Base-by-base conservation (phyloP, 2,888 invertebrate genomes). In the Bombylius major region DNA sequence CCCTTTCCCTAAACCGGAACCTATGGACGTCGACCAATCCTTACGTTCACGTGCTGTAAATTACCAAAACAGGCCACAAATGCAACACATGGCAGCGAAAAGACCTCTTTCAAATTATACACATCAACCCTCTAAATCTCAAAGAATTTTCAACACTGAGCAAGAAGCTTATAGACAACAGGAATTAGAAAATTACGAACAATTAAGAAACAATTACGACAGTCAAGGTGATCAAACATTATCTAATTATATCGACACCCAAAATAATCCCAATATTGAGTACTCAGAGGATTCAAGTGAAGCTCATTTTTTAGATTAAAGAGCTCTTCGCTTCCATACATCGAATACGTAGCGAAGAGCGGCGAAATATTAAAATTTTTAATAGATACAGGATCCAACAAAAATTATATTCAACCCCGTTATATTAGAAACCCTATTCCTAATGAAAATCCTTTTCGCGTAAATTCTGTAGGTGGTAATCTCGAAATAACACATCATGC, bases 221-320 rank as follows among this genome's bases (percentile, higher is more conserved):
- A 31, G n/a, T n/a, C n/a, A n/a, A n/a, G n/a, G n/a, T n/a, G n/a
- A n/a, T n/a, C n/a, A 49, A 55, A 33, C 50, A 12, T 13, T 31
- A 31, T 14, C 33, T 6, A 51, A 56, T 32, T 47, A 47, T 39
- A 36, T 31, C 44, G 36, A 36, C 5, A 36, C 5, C 36, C 36
- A 36, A 5, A 11, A 39, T 39, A 39, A 39, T 39, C 11, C 39
- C 11, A 9, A 39, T 39, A 5, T 51, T 32, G 48, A 50, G 9
- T 54, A 61, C 32, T 47, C 31, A 47, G n/a, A n/a, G n/a, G n/a
- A n/a, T n/a, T n/a, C n/a, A n/a, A n/a, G n/a, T n/a, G n/a, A n/a
- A n/a, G n/a, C n/a, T n/a, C n/a, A 60, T 62, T 62, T 62, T 62
- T 62, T 60, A 63, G 59, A 55, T 13, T 60, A 59, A 61, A 47